These are phyloP conservation scores for Seira musarum DNA, from an alignment of 2,888 invertebrate species.

Conservation along the genomic window DNA sequence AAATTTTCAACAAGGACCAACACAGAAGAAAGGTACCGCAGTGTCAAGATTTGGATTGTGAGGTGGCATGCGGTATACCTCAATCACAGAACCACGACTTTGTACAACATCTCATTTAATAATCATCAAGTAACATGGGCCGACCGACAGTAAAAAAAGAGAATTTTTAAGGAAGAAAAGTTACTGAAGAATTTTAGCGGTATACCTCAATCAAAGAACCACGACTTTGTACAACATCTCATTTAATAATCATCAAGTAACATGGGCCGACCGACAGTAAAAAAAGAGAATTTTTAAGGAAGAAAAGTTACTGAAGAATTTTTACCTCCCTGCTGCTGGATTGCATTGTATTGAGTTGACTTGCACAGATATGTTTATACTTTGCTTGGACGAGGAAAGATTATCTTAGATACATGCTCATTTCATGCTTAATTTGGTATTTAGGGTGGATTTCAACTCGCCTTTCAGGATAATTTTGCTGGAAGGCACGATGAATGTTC, in stretches of 20 bases:
- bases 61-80: slow-evolving; percentile 58
- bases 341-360: slow-evolving; percentile 9
- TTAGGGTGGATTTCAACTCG: slow-evolving; percentile 17
- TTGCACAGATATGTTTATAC: slow-evolving; percentile 51
- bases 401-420: slow-evolving; percentile 29
- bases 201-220: slow-evolving; percentile 62
- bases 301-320: slow-evolving; percentile 11
- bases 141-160: slow-evolving; percentile 36
- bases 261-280: slow-evolving; percentile 37
- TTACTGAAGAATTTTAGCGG: no score
- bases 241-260: slow-evolving; percentile 61
- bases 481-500: background rate
- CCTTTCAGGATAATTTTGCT: background rate
- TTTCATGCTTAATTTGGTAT: slow-evolving; percentile 57
- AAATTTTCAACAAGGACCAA: background rate
- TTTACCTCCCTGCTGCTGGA: background rate
- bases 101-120: slow-evolving; percentile 64
- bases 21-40: slow-evolving; percentile 44
- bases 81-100: slow-evolving; percentile 63
- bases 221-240: slow-evolving; percentile 61
- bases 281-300: background rate
- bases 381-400: slow-evolving; percentile 16
- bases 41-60: slow-evolving; percentile 59
- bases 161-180: slow-evolving; percentile 11
- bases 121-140: slow-evolving; percentile 50